Conservation (phyloP, 2,888 invertebrate genomes). For the Spicauda simplicius region DNA sequence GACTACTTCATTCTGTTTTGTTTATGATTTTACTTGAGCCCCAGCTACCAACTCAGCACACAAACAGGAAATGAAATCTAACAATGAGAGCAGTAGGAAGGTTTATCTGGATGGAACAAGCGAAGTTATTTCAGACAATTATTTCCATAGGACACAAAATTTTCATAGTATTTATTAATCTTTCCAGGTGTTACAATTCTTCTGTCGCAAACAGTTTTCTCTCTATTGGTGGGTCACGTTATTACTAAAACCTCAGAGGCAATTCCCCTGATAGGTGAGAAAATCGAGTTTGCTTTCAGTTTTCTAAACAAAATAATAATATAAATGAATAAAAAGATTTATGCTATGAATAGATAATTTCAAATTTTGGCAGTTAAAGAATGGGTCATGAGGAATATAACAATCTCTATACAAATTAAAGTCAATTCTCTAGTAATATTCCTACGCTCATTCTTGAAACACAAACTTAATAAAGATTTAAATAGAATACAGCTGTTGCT, state of each 20-base stretch:
- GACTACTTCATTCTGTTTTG: constrained; percentile 70
- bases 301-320: constrained; percentile 49
- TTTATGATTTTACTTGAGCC: constrained; percentile 81
- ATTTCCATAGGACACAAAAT: constrained; percentile 44
- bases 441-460: constrained; percentile 68
- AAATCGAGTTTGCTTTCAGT: constrained; percentile 59
- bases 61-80: constrained; percentile 61
- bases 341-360: constrained; percentile 53
- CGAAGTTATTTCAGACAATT: constrained; percentile 43
- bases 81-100: constrained; percentile 31
- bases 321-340: constrained; percentile 50
- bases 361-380: constrained; percentile 52
- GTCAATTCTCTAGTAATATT: constrained; percentile 60
- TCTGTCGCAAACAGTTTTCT: constrained; percentile 99
- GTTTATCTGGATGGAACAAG: constrained; percentile 54
- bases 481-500: constrained; percentile 71
- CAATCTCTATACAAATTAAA: constrained; percentile 48
- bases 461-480: constrained; percentile 61
- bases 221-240: constrained; percentile 99
- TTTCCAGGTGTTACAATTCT: constrained; percentile 99
- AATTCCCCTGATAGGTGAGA: constrained; percentile 98
- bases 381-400: constrained; percentile 70
- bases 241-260: constrained; percentile 99
- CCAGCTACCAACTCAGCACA: constrained; percentile 80
- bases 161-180: constrained; percentile 81